Evolutionary conservation across 2,888 invertebrate species (phyloP), one percentile per base, ranked within the genome.

Genomic region (Dorcus parallelipipedus): DNA sequence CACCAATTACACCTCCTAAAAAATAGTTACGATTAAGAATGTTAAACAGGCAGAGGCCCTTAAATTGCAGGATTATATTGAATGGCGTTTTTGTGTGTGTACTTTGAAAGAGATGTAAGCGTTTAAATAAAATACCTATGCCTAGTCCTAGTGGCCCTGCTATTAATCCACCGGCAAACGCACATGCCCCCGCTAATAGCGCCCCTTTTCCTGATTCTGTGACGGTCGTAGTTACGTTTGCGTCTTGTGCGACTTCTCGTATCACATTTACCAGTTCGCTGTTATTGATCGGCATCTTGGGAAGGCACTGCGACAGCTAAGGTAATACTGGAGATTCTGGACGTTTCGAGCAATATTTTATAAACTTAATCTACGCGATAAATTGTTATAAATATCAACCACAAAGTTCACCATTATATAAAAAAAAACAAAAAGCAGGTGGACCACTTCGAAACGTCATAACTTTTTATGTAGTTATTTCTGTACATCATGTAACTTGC

Each of bases 81-180:
- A 14, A 14, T 14, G 14, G 14, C 14, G 1, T 1, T 14, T 14
- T 14, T 14, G 26, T 33, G 26, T 7, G 26, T 7, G 26, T 6
- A 3, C 3, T 33, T 33, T 33, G 6, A 33, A 20, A 20, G 20
- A 20, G 20, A 20, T 20, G 20, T 20, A 20, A 1, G 3, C 1
- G 20, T 20, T 20, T 10, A 17, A 17, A 7, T 42, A 54, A 33
- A 56, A 38, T 70, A 78, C 78, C 78, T 58, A 76, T 57, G 49
- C 71, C 76, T 60, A 78, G 58, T 43, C 78, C 78, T 38, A 74
- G n/a, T 10, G 78, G 78, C 1, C 78, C 78, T 23, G 69, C 76
- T 3, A 78, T 17, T 17, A 78, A 14, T 38, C 73, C 77, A 40
- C 78, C 79, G 48, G 69, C 53, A 42, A 76, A 67, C 8, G 76